These are phyloP conservation scores for Luehdorfia chinensis DNA, from an alignment of 1,140 invertebrate genomes.

Conservation along the genomic window DNA sequence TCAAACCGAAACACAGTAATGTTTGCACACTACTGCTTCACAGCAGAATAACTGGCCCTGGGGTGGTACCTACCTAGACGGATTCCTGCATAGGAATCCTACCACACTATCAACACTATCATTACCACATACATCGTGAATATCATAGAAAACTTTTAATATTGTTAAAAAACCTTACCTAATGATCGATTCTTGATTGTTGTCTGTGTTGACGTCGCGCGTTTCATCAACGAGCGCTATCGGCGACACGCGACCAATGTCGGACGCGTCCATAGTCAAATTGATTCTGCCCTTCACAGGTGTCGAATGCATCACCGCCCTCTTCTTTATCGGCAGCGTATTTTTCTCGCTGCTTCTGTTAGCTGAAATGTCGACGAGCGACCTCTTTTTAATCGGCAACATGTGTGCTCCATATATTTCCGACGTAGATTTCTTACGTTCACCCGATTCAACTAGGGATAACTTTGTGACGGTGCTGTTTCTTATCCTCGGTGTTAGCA, in stretches of 20 bases:
- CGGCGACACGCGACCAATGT: constrained; percentile 45
- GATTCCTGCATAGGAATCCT: too few species aligned
- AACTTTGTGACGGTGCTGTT: constrained; percentile 17
- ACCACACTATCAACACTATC: too few species aligned
- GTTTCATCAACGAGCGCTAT: constrained; percentile 26
- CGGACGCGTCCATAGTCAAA: constrained; percentile 32
- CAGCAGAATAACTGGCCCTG: too few species aligned
- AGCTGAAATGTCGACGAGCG: constrained; percentile 21
- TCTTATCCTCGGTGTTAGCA: constrained; percentile 20
- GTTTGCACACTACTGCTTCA: too few species aligned
- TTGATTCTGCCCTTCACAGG: constrained; percentile 36
- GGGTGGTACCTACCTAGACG: too few species aligned
- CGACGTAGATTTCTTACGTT: constrained; percentile 29
- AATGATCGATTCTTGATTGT: too few species aligned
- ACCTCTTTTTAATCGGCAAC: constrained; percentile 56
- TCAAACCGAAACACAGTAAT: too few species aligned
- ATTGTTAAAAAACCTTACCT: too few species aligned
- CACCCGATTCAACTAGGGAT: neutral
- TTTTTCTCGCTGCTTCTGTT: constrained; percentile 18
- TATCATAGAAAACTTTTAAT: too few species aligned
- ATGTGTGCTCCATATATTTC: constrained; percentile 37
- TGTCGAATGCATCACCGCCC: constrained; percentile 47
- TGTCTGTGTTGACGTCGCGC: too few species aligned
- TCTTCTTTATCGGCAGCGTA: constrained; percentile 47
- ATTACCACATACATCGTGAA: too few species aligned